Percentiles rank a stretch among this genome's conserved stretches.
phyloP scores from a whole-genome alignment of 2,888 invertebrate genomes.

The Amiota minor region DNA sequence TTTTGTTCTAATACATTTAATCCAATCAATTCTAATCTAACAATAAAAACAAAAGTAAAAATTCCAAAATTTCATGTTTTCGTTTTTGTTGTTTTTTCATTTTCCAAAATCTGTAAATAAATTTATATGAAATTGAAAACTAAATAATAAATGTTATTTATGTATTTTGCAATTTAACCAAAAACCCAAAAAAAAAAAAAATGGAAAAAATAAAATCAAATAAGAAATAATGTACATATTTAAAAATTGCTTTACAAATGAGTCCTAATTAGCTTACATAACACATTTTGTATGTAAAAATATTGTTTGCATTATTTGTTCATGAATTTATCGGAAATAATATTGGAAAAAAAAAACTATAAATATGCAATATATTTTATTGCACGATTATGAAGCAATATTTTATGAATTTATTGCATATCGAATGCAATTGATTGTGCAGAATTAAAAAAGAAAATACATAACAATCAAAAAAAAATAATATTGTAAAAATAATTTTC shows the following conservation, averaged over 20 bases:
- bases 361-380: neutral
- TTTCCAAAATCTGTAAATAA: constrained; percentile 1
- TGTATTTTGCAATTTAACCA: neutral
- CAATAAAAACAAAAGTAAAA: too few species aligned
- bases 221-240: neutral
- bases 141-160: neutral
- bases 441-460: neutral
- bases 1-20: too few species aligned
- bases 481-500: neutral
- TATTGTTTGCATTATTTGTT: neutral
- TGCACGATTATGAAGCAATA: constrained; percentile 9
- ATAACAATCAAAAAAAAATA: neutral
- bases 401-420: neutral
- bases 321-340: too few species aligned
- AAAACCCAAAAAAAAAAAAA: neutral
- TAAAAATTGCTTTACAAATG: neutral
- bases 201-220: neutral
- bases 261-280: neutral
- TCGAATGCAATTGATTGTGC: neutral
- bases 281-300: neutral
- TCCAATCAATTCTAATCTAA: too few species aligned
- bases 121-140: neutral
- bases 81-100: neutral
- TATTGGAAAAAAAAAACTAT: neutral
- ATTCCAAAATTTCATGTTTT: too few species aligned